Percentiles rank a stretch among this genome's conserved stretches.
These are phyloP conservation scores for Megalops cyprinoides DNA, from an alignment of 2,797 vertebrate species.

Conservation along the genomic window DNA sequence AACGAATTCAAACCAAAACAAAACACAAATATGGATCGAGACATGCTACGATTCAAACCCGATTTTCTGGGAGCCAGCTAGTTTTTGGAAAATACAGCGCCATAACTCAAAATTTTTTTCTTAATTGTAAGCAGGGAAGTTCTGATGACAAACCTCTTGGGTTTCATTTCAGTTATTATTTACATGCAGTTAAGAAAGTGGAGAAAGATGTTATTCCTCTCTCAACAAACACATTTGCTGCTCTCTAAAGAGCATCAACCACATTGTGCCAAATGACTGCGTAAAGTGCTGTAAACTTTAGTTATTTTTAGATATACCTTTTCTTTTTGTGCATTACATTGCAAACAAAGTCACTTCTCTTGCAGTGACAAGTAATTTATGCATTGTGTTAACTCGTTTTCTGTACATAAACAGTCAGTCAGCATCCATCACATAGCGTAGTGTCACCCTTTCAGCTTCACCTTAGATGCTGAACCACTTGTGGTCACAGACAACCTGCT, in stretches of 20 bases:
- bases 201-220: slow-evolving; percentile 24
- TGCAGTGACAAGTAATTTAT: not conserved
- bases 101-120: slow-evolving; percentile 27
- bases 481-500: not conserved
- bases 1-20: slow-evolving; percentile 16
- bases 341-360: not conserved
- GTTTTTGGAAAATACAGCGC: slow-evolving; percentile 21
- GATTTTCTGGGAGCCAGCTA: not conserved
- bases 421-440: not conserved
- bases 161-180: slow-evolving; percentile 31
- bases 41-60: not conserved
- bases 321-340: too few relatives aligned
- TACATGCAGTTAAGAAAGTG: slow-evolving; percentile 35
- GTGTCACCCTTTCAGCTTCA: not conserved
- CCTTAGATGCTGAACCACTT: not conserved
- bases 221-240: not conserved
- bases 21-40: not conserved
- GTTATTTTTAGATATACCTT: too few relatives aligned
- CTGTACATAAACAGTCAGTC: not conserved
- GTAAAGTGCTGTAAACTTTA: not conserved
- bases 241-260: not conserved
- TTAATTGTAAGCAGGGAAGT: slow-evolving; percentile 29
- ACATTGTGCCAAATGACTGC: not conserved
- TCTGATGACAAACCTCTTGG: slow-evolving; percentile 31
- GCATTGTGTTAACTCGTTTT: not conserved